These are phyloP conservation scores for Rostratula benghalensis DNA, from an alignment of 2,113 vertebrate genomes.

Conservation along the genomic window DNA sequence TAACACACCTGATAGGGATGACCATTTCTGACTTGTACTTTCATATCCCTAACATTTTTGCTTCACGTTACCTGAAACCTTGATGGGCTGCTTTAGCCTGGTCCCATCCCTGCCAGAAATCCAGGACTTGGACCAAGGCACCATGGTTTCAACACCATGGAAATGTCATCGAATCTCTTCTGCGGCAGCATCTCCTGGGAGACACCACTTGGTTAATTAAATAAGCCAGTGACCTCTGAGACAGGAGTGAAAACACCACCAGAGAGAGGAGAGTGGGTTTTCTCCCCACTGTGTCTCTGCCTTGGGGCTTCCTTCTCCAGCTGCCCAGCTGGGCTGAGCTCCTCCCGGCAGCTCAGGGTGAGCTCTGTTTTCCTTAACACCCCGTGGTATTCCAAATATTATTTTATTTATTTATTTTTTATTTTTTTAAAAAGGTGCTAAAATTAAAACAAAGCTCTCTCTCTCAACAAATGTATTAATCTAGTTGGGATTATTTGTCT, in stretches of 20 bases:
- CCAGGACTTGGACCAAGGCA: accelerated
- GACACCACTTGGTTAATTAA: not conserved
- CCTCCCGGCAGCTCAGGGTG: not conserved
- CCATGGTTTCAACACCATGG: accelerated
- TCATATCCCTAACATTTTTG: not conserved
- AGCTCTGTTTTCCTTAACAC: not conserved
- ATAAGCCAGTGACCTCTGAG: not conserved
- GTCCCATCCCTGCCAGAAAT: not conserved
- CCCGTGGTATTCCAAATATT: conserved; percentile 21
- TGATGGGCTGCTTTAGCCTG: not conserved
- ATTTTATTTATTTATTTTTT: conserved; percentile 2
- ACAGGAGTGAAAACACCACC: not conserved
- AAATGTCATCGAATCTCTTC: not conserved
- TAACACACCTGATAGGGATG: accelerated
- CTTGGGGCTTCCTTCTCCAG: not conserved
- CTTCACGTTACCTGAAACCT: not conserved
- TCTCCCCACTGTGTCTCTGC: not conserved
- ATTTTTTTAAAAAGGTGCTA: not conserved
- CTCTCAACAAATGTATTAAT: not conserved
- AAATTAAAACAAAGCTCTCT: not conserved
- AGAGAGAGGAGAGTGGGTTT: not conserved
- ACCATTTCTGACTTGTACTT: not conserved
- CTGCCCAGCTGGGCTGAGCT: not conserved
- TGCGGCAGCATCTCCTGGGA: not conserved
- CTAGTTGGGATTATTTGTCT: conserved; percentile 28